These are phyloP conservation scores for Tupaia chinensis DNA, from an alignment of 2,113 vertebrate genomes.

Conservation along the genomic window DNA sequence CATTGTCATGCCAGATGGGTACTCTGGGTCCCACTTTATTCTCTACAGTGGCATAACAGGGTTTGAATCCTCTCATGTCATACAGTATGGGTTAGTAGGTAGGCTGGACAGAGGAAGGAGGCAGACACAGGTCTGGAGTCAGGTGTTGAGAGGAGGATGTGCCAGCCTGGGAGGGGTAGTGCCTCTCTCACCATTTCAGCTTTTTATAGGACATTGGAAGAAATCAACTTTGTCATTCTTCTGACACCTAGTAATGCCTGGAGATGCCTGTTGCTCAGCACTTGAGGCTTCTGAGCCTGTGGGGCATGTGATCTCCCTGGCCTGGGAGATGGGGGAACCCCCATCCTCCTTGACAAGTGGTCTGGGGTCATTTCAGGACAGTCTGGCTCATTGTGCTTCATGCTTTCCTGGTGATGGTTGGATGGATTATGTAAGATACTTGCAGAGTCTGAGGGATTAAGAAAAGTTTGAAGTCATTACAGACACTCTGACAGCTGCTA, in stretches of 20 bases:
- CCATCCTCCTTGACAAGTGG: background rate
- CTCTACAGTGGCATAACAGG: too few relatives aligned
- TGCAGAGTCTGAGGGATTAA: constrained; percentile 12
- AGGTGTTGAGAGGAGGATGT: fast-evolving
- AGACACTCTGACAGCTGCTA: background rate
- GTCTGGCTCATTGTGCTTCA: background rate
- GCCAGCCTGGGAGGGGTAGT: fast-evolving
- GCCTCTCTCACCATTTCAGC: fast-evolving
- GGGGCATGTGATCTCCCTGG: background rate
- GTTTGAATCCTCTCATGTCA: background rate
- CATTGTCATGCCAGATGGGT: background rate
- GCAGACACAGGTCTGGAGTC: background rate
- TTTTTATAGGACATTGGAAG: fast-evolving
- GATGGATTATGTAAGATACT: background rate
- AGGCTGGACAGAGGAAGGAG: fast-evolving
- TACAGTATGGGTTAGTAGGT: background rate
- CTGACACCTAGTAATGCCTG: background rate
- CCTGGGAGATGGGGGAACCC: background rate
- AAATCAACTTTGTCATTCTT: background rate
- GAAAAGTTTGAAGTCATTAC: background rate
- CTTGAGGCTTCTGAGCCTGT: fast-evolving
- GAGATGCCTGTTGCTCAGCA: background rate
- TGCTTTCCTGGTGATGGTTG: background rate
- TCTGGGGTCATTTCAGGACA: background rate
- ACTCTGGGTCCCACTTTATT: too few relatives aligned